Conservation (phyloP, 1,140 invertebrate species). For the Diuraphis noxia region DNA sequence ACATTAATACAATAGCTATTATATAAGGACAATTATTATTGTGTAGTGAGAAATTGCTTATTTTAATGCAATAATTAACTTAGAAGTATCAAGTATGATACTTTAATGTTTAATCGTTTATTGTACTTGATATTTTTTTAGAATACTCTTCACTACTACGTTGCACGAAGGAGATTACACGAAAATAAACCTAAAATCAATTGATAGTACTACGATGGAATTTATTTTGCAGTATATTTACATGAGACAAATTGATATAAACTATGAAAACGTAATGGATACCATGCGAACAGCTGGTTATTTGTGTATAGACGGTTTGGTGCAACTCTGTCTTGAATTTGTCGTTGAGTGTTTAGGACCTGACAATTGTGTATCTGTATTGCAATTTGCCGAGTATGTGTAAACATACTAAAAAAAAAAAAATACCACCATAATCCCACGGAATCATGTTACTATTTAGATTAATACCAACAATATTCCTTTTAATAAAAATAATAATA, state of each 20-base stretch:
- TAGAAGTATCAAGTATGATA: not conserved
- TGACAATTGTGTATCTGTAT: slow-evolving; percentile 80
- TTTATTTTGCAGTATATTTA: slow-evolving; percentile 82
- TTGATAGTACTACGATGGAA: slow-evolving; percentile 75
- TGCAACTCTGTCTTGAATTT: slow-evolving; percentile 77
- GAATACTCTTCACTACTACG: slow-evolving; percentile 82
- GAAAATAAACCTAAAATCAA: slow-evolving; percentile 73
- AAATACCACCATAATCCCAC: not conserved
- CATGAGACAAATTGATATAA: slow-evolving; percentile 71
- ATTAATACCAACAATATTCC: not conserved
- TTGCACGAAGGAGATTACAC: slow-evolving; percentile 70
- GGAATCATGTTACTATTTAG: not conserved
- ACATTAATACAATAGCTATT: not conserved
- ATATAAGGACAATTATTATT: not conserved
- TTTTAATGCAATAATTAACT: not conserved
- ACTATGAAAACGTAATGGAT: slow-evolving; percentile 74
- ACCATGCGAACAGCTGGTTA: slow-evolving; percentile 78
- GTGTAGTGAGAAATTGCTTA: not conserved
- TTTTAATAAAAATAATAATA: not conserved
- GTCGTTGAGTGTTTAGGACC: slow-evolving; percentile 68
- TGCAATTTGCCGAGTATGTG: slow-evolving; percentile 71
- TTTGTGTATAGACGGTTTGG: slow-evolving; percentile 75
- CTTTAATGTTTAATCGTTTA: not conserved
- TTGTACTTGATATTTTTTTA: slow-evolving; percentile 58
- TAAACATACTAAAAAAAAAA: not conserved